Percentiles rank a stretch among this genome's conserved stretches.
These are phyloP conservation scores for Toxotes chatareus DNA, from an alignment of 2,113 vertebrate genomes.

Conservation along the genomic window DNA sequence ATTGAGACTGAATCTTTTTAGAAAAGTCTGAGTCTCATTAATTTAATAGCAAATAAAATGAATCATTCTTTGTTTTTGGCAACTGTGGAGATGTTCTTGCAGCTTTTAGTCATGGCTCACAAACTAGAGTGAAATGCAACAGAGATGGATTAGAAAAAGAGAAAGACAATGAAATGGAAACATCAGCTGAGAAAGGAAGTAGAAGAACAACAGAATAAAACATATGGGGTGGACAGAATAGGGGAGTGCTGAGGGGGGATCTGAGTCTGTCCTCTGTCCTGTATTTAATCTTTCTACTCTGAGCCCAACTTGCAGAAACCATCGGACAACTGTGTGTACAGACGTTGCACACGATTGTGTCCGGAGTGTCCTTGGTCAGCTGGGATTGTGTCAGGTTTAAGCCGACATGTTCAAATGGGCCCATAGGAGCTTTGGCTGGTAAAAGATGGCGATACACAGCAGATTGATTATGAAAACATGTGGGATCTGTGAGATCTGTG, in stretches of 20 bases:
- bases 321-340: neutral
- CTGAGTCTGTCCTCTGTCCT: constrained; percentile 39
- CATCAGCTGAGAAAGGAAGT: neutral
- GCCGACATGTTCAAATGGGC: neutral
- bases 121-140: neutral
- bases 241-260: neutral
- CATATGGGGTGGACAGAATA: neutral
- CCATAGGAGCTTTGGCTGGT: neutral
- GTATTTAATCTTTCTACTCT: constrained; percentile 17
- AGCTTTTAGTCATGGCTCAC: constrained; percentile 26
- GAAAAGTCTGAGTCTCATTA: neutral
- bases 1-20: constrained; percentile 1
- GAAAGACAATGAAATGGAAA: constrained; percentile 8
- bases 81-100: constrained; percentile 16
- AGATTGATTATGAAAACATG: constrained; percentile 17
- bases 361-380: constrained; percentile 9
- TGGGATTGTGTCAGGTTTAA: constrained; percentile 13
- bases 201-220: constrained; percentile 11
- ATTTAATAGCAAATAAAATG: constrained; percentile 1
- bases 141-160: neutral
- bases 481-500: constrained; percentile 13
- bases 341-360: neutral
- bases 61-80: neutral
- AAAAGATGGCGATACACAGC: neutral
- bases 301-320: neutral